phyloP scores from a whole-genome alignment of 2,888 invertebrate genomes.

The Trissolcus japonicus region DNA sequence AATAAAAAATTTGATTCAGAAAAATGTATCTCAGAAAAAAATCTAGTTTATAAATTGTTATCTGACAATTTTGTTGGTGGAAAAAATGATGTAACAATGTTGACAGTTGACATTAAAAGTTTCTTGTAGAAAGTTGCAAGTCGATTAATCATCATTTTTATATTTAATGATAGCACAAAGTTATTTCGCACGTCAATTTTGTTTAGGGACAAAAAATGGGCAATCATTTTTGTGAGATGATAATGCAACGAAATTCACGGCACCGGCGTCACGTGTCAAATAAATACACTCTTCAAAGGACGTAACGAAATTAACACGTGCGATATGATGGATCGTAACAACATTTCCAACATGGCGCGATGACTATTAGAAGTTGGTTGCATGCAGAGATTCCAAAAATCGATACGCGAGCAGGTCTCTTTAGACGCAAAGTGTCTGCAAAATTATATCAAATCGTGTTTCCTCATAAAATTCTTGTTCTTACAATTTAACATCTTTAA shows the following conservation, averaged over 20 bases:
- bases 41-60: background rate
- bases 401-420: conserved; percentile 7
- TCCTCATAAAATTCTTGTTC: no score
- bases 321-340: conserved; percentile 22
- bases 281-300: conserved; percentile 26
- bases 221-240: conserved; percentile 16
- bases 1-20: background rate
- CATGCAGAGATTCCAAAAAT: conserved; percentile 16
- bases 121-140: background rate
- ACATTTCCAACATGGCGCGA: conserved; percentile 16
- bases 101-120: background rate
- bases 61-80: background rate
- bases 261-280: conserved; percentile 46
- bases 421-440: no score
- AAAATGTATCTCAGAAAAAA: background rate
- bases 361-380: conserved; percentile 10
- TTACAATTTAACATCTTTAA: no score
- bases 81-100: background rate
- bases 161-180: no score
- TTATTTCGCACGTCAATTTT: no score
- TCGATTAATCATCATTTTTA: no score
- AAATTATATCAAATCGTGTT: no score
- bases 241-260: conserved; percentile 17
- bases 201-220: no score
- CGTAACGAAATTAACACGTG: conserved; percentile 48